Conservation (phyloP, 2,888 invertebrate genomes). For the Cephalotes varians region DNA sequence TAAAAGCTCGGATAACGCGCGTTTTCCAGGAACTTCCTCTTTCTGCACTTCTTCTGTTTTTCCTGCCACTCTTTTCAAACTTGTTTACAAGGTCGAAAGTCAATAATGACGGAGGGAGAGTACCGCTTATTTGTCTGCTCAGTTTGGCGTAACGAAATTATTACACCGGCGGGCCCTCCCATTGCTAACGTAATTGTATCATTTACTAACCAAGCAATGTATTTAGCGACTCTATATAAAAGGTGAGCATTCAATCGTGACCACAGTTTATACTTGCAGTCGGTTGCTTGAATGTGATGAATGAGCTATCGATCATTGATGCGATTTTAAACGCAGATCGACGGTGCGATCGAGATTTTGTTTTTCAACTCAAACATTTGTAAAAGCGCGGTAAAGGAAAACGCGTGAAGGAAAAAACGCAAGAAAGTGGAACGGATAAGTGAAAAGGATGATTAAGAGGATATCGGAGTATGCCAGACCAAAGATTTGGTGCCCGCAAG, state of each 20-base stretch:
- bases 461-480: constrained; percentile 61
- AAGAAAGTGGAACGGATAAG: background rate
- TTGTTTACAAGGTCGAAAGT: constrained; percentile 67
- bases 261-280: constrained; percentile 30
- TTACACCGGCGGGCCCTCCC: constrained; percentile 67
- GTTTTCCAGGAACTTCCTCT: constrained; percentile 50
- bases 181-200: constrained; percentile 64
- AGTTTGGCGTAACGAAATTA: constrained; percentile 78
- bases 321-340: constrained; percentile 19
- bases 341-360: constrained; percentile 11
- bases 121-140: constrained; percentile 71
- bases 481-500: constrained; percentile 72
- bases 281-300: constrained; percentile 12
- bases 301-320: background rate
- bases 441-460: constrained; percentile 55
- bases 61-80: constrained; percentile 61
- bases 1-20: constrained; percentile 65
- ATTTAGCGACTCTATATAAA: constrained; percentile 48
- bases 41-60: constrained; percentile 7
- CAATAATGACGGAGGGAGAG: constrained; percentile 54
- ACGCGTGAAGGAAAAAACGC: background rate
- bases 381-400: background rate
- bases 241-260: constrained; percentile 51
- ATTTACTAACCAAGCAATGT: constrained; percentile 56
- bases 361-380: background rate